Conservation (phyloP, 2,113 vertebrate genomes). For the Epinephelus lanceolatus region DNA sequence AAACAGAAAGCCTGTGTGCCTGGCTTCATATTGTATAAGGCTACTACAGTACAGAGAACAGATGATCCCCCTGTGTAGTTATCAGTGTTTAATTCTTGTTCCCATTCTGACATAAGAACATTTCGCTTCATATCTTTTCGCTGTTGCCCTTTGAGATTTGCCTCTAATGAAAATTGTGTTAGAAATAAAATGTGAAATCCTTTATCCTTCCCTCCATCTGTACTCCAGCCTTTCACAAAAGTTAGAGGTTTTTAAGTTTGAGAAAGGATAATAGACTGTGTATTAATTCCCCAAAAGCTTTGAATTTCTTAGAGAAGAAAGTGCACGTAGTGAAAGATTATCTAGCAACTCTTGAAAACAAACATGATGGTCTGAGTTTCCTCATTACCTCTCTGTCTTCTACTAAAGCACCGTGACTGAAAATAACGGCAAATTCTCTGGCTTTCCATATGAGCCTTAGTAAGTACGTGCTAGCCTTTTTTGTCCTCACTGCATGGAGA, state of each 20-base stretch:
- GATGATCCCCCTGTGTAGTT: slow-evolving; percentile 25
- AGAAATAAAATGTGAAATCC: slow-evolving; percentile 29
- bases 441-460: not conserved
- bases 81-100: slow-evolving; percentile 25
- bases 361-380: slow-evolving; percentile 11
- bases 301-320: not conserved
- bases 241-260: slow-evolving; percentile 16
- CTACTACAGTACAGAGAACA: not conserved
- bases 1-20: slow-evolving; percentile 15
- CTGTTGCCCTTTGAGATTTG: slow-evolving; percentile 35
- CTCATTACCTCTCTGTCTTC: slow-evolving; percentile 1
- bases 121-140: slow-evolving; percentile 39
- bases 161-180: slow-evolving; percentile 30
- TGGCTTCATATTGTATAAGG: slow-evolving; percentile 23
- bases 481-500: not conserved
- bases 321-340: not conserved
- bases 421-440: not conserved
- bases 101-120: slow-evolving; percentile 20
- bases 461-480: not conserved
- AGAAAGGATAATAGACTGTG: slow-evolving; percentile 12
- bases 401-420: not conserved
- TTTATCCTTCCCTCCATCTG: slow-evolving; percentile 28
- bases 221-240: slow-evolving; percentile 2
- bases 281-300: slow-evolving; percentile 2
- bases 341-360: slow-evolving; percentile 4